Percentiles rank a stretch among this genome's conserved stretches.
These are phyloP conservation scores for Prionailurus bengalensis DNA, from an alignment of 2,113 vertebrate species.

Conservation along the genomic window DNA sequence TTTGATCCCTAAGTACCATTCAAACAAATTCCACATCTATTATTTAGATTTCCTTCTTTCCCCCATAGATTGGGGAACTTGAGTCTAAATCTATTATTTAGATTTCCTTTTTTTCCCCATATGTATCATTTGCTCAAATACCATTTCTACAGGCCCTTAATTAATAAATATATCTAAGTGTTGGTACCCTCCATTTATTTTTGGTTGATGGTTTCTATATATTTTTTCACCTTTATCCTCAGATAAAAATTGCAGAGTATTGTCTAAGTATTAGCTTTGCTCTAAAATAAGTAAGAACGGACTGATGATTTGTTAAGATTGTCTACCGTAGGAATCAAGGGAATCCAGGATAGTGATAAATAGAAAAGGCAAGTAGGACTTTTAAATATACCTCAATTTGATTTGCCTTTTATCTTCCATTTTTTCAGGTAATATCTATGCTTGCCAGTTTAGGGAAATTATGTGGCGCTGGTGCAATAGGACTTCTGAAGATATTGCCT, in stretches of 20 bases:
- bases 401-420: background rate
- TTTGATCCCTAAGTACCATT: background rate
- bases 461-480: conserved; percentile 71
- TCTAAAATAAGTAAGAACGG: background rate
- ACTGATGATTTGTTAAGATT: background rate
- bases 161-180: background rate
- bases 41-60: background rate
- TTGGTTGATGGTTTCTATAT: background rate
- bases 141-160: background rate
- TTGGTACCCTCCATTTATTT: conserved; percentile 12
- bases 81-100: background rate
- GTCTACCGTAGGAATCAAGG: background rate
- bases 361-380: background rate
- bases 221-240: background rate
- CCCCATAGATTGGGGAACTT: too few species aligned
- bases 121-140: background rate
- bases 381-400: background rate
- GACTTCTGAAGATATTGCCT: conserved; percentile 77
- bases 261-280: conserved; percentile 26
- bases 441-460: conserved; percentile 73
- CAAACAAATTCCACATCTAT: background rate
- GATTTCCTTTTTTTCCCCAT: background rate
- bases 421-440: conserved; percentile 75
- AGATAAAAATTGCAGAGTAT: rapidly evolving
- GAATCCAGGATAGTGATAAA: background rate